These are phyloP conservation scores for Dermatemys mawii DNA, from an alignment of 2,113 vertebrate species.

Conservation along the genomic window DNA sequence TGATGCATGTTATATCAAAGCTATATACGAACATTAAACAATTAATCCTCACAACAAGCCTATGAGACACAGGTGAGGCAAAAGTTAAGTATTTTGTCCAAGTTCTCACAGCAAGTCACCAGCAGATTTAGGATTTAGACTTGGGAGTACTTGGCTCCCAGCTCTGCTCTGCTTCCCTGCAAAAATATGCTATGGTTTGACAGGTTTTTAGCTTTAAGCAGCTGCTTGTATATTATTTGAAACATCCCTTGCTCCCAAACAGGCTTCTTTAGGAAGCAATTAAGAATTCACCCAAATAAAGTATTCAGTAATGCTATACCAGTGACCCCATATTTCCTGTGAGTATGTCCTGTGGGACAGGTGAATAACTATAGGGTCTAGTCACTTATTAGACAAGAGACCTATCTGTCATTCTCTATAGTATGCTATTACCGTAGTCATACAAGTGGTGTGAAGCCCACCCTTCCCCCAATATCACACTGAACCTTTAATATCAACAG, in stretches of 20 bases:
- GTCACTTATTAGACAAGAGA: not conserved
- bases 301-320: constrained; percentile 26
- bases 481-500: not conserved
- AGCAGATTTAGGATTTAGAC: not conserved
- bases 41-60: constrained; percentile 29
- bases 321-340: not conserved
- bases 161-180: constrained; percentile 10
- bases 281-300: not conserved
- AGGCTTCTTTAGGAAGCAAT: constrained; percentile 45
- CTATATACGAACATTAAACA: constrained; percentile 56
- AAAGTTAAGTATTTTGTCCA: not conserved
- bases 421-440: not conserved
- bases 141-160: rapidly evolving
- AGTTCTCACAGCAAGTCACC: not conserved
- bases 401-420: not conserved
- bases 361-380: not conserved
- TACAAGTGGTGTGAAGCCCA: not conserved
- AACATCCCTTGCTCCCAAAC: constrained; percentile 35
- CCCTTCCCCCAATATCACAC: not conserved
- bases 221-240: constrained; percentile 23
- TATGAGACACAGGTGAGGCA: not conserved
- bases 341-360: not conserved
- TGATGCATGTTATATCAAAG: constrained; percentile 52
- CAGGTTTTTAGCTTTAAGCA: not conserved
- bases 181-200: not conserved